Conservation (phyloP, 1,140 invertebrate species). For the Drosophila bocki region DNA sequence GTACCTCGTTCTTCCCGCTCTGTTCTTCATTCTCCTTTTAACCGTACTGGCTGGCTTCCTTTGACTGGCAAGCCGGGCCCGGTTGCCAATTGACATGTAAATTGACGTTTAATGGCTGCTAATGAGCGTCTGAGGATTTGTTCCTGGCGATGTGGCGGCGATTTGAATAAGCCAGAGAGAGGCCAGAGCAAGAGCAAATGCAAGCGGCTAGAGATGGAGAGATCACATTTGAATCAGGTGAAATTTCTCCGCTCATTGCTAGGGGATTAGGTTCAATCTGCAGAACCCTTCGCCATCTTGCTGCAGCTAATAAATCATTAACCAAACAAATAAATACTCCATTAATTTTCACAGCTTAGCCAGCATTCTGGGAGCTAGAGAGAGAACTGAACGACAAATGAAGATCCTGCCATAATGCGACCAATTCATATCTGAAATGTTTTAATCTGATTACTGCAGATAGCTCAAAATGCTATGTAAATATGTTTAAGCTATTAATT, state of each 20-base stretch:
- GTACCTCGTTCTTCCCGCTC: background rate
- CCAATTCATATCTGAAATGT: constrained; percentile 74
- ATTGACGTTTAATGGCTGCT: constrained; percentile 84
- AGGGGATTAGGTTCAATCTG: constrained; percentile 9
- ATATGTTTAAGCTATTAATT: constrained; percentile 79
- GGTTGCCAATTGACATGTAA: constrained; percentile 83
- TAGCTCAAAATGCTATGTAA: constrained; percentile 64
- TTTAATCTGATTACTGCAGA: constrained; percentile 71
- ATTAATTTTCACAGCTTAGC: constrained; percentile 80
- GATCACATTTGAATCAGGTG: constrained; percentile 25
- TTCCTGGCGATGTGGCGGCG: constrained; percentile 23
- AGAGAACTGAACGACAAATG: constrained; percentile 31
- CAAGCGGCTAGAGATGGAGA: background rate
- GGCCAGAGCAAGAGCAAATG: too few relatives aligned
- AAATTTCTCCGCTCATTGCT: constrained; percentile 12
- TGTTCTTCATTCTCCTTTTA: constrained; percentile 11
- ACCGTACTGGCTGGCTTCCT: constrained; percentile 24
- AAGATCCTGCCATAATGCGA: constrained; percentile 62
- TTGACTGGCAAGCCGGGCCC: constrained; percentile 44
- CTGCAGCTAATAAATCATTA: constrained; percentile 75
- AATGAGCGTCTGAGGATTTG: constrained; percentile 83
- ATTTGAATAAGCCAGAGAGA: constrained; percentile 45
- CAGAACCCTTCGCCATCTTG: constrained; percentile 31
- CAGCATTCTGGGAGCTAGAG: constrained; percentile 7
- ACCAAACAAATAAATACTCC: constrained; percentile 79